Percentiles rank a stretch among this genome's conserved stretches.
These are phyloP conservation scores for Atherinomorus stipes DNA, from an alignment of 2,113 vertebrate species.

Conservation along the genomic window DNA sequence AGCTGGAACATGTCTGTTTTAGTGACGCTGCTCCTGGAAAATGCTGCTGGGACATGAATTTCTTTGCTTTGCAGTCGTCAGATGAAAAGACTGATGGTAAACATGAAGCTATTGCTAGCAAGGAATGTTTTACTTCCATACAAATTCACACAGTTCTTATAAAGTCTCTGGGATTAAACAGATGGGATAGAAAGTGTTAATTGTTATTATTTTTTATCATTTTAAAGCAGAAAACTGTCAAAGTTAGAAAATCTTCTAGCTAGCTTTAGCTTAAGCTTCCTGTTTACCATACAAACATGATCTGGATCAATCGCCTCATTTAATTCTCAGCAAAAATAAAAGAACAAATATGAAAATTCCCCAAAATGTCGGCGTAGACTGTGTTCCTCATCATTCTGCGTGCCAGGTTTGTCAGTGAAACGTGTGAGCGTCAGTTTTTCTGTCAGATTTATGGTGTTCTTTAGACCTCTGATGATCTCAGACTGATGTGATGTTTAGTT, in stretches of 20 bases:
- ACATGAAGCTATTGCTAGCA: background rate
- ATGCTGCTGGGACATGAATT: background rate
- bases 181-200: background rate
- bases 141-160: background rate
- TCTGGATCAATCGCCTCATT: background rate
- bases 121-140: background rate
- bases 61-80: constrained; percentile 18
- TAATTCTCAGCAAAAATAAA: constrained; percentile 15
- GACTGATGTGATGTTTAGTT: no score
- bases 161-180: background rate
- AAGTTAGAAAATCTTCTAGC: background rate
- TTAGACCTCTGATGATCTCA: no score
- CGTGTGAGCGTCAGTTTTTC: no score
- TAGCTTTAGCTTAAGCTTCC: constrained; percentile 7
- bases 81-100: constrained; percentile 1
- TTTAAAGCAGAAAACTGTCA: no score
- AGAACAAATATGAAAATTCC: background rate
- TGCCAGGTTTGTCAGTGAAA: no score
- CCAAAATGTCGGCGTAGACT: no score
- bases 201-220: background rate
- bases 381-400: no score
- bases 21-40: constrained; percentile 10
- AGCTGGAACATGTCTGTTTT: constrained; percentile 19
- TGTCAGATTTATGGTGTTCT: no score
- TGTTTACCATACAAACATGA: background rate